A percentile compares a stretch with the other conserved stretches of the same genome.
Evolutionary conservation across 2,113 vertebrate species (phyloP).

Genomic region (Chionis minor): DNA sequence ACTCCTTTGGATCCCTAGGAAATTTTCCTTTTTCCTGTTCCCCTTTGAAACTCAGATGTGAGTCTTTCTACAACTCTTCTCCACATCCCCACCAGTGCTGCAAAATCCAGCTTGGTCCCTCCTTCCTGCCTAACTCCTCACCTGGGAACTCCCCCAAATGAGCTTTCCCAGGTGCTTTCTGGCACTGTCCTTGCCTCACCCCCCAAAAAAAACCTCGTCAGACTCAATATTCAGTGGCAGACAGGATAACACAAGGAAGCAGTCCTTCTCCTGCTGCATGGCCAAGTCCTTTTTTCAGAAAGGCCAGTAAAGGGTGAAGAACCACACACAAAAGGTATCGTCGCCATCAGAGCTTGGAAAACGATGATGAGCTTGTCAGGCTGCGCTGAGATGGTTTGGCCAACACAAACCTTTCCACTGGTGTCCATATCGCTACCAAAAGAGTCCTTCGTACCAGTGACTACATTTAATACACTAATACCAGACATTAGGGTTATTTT

Average conservation of each 20-base stretch:
- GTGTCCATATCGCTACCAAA: background rate
- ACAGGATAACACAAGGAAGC: background rate
- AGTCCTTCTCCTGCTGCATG: background rate
- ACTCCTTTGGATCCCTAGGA: background rate
- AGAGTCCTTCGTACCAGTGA: background rate
- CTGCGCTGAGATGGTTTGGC: rapidly evolving
- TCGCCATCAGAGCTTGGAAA: background rate
- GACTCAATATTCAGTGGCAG: background rate
- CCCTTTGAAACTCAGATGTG: background rate
- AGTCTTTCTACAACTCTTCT: background rate
- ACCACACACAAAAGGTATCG: background rate
- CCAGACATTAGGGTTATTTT: background rate
- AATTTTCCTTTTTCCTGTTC: background rate
- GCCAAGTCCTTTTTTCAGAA: background rate
- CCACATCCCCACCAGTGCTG: background rate
- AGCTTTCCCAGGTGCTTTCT: background rate
- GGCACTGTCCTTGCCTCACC: background rate
- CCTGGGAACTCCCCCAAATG: background rate
- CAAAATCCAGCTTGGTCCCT: background rate
- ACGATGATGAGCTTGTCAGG: rapidly evolving
- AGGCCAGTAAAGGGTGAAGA: background rate
- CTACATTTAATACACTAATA: background rate
- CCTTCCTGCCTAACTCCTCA: background rate
- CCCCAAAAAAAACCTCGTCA: background rate
- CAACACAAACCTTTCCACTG: background rate